These are phyloP conservation scores for Tortrix viridana DNA, from an alignment of 2,888 invertebrate species.

Conservation along the genomic window DNA sequence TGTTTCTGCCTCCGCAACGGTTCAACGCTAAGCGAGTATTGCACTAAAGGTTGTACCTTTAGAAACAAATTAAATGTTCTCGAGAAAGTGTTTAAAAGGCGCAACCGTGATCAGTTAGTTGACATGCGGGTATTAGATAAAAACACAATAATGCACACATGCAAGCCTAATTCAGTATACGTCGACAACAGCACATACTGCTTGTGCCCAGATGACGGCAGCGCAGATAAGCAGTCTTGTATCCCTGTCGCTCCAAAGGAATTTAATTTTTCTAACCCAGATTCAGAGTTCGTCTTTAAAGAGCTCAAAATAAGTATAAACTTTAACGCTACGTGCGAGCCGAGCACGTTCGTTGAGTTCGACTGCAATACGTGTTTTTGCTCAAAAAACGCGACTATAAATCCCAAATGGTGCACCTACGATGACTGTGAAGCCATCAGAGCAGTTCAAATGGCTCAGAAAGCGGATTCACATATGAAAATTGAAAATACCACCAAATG, in stretches of 20 bases:
- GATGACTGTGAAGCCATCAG: slow-evolving; percentile 70
- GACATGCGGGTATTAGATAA: slow-evolving; percentile 52
- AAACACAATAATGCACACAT: slow-evolving; percentile 46
- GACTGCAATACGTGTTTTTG: slow-evolving; percentile 78
- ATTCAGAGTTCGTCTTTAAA: slow-evolving; percentile 37
- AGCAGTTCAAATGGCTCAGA: slow-evolving; percentile 52
- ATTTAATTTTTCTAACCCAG: slow-evolving; percentile 34
- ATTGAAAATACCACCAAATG: slow-evolving; percentile 51
- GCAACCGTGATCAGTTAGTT: slow-evolving; percentile 46
- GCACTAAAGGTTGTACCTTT: slow-evolving; percentile 62
- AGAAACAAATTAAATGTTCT: slow-evolving; percentile 63
- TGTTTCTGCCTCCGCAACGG: slow-evolving; percentile 66
- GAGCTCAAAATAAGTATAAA: slow-evolving; percentile 46
- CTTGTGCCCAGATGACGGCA: slow-evolving; percentile 63
- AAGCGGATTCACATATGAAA: slow-evolving; percentile 34
- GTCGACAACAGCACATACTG: slow-evolving; percentile 62
- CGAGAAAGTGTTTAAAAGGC: slow-evolving; percentile 56
- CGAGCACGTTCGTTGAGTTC: slow-evolving; percentile 68
- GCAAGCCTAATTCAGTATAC: slow-evolving; percentile 62
- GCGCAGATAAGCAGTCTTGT: slow-evolving; percentile 57
- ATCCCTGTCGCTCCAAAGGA: slow-evolving; percentile 44
- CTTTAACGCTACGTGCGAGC: slow-evolving; percentile 59
- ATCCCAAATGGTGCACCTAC: slow-evolving; percentile 74
- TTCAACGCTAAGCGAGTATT: slow-evolving; percentile 56
- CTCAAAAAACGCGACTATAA: slow-evolving; percentile 64